Conservation (phyloP, 1,140 invertebrate species). For the Plodia interpunctella region DNA sequence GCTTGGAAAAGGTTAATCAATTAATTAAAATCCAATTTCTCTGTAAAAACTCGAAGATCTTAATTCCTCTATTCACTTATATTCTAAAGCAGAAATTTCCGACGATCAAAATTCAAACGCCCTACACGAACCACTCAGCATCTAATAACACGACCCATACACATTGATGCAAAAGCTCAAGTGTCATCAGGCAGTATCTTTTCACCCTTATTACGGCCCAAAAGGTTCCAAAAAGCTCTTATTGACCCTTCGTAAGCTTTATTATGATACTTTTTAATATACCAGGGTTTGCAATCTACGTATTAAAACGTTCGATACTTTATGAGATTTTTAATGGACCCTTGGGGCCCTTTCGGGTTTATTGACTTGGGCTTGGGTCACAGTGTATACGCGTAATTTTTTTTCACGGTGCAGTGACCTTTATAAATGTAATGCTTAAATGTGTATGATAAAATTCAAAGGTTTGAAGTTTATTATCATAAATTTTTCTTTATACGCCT, state of each 20-base stretch:
- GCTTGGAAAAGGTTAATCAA: too few species aligned
- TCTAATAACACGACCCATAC: not conserved
- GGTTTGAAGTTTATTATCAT: too few species aligned
- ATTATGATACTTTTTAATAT: constrained; percentile 6
- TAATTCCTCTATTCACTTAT: too few species aligned
- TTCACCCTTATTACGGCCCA: not conserved
- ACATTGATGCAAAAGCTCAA: not conserved
- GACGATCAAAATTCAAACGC: too few species aligned
- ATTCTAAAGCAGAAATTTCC: too few species aligned
- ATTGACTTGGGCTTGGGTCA: not conserved
- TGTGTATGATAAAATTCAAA: too few species aligned
- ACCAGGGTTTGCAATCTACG: not conserved
- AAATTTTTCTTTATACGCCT: too few species aligned
- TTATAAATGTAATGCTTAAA: too few species aligned
- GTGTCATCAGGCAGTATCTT: not conserved
- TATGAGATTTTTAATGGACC: constrained; percentile 1
- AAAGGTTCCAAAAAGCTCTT: not conserved
- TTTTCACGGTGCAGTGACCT: too few species aligned
- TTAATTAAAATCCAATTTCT: too few species aligned
- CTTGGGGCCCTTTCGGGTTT: not conserved
- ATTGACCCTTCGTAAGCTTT: not conserved
- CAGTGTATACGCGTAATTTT: too few species aligned
- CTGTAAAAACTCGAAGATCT: too few species aligned
- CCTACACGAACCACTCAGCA: not conserved
- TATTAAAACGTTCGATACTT: not conserved